Evolutionary conservation across 2,888 invertebrate species (phyloP).

Genomic region (Plusia festucae): DNA sequence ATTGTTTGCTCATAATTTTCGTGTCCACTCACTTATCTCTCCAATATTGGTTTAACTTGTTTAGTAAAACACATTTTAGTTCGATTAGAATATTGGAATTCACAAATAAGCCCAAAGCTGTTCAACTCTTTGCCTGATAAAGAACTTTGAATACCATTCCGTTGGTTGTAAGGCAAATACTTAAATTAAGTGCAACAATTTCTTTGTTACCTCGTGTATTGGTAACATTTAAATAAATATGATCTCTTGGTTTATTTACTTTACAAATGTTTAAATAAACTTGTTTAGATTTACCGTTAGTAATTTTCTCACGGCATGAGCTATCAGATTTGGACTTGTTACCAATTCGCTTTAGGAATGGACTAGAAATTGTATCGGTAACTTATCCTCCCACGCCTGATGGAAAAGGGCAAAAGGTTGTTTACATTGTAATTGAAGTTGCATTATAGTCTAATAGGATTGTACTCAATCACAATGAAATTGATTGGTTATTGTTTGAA

Average conservation of each 20-base stretch:
- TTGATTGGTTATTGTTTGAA: not conserved
- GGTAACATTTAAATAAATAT: slow-evolving; percentile 25
- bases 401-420: slow-evolving; percentile 10
- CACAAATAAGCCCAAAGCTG: slow-evolving; percentile 52
- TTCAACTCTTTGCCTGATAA: slow-evolving; percentile 47
- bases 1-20: slow-evolving; percentile 70
- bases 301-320: slow-evolving; percentile 33
- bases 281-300: slow-evolving; percentile 7
- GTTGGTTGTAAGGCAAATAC: slow-evolving; percentile 22
- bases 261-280: not conserved
- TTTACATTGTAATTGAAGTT: slow-evolving; percentile 6
- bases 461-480: not conserved
- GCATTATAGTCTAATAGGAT: not conserved
- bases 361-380: slow-evolving; percentile 15
- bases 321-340: slow-evolving; percentile 21
- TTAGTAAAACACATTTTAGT: slow-evolving; percentile 59
- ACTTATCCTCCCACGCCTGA: slow-evolving; percentile 19
- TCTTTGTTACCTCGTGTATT: slow-evolving; percentile 11
- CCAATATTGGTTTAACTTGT: slow-evolving; percentile 63
- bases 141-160: slow-evolving; percentile 29
- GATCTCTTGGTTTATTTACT: slow-evolving; percentile 19
- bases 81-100: slow-evolving; percentile 56
- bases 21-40: slow-evolving; percentile 68
- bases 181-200: slow-evolving; percentile 16
- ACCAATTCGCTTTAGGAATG: slow-evolving; percentile 11